Conservation (phyloP, 2,113 vertebrate species). For the Furnarius figulus region DNA sequence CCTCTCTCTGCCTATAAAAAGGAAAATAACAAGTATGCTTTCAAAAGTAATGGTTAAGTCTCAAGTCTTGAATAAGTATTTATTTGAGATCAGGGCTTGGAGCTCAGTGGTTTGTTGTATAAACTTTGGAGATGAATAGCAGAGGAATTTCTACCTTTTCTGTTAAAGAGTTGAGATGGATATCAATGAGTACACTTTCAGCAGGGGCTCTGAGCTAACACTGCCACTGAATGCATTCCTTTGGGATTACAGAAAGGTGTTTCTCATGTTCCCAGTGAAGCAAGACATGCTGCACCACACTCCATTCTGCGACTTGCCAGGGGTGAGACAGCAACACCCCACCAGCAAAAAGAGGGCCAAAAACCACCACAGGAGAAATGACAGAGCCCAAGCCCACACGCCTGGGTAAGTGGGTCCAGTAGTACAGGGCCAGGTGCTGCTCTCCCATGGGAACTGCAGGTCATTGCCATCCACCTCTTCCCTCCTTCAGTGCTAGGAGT, state of each 20-base stretch:
- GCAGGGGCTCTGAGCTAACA: background rate
- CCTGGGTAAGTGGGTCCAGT: fast-evolving
- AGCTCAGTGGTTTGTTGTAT: background rate
- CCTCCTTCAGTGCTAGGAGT: fast-evolving
- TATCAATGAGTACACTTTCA: background rate
- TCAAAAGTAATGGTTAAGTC: constrained; percentile 12
- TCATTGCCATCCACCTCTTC: background rate
- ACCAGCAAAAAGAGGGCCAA: background rate
- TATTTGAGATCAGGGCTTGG: background rate
- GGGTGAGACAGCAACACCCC: background rate
- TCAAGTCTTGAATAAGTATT: background rate
- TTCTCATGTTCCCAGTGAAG: background rate
- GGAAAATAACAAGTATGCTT: constrained; percentile 5
- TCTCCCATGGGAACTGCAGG: background rate
- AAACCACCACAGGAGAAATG: background rate
- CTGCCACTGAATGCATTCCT: background rate
- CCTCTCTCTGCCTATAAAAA: background rate
- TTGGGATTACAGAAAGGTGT: background rate
- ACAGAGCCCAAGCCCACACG: fast-evolving
- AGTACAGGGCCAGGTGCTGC: fast-evolving
- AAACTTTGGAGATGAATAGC: background rate
- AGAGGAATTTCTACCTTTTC: background rate
- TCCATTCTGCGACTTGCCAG: fast-evolving
- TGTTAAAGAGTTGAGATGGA: background rate
- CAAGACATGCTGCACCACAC: background rate